A percentile compares a stretch with the other conserved stretches of the same genome.
Evolutionary conservation across 2,113 vertebrate genomes (phyloP).

Genomic region (Petrocephalus zakoni): DNA sequence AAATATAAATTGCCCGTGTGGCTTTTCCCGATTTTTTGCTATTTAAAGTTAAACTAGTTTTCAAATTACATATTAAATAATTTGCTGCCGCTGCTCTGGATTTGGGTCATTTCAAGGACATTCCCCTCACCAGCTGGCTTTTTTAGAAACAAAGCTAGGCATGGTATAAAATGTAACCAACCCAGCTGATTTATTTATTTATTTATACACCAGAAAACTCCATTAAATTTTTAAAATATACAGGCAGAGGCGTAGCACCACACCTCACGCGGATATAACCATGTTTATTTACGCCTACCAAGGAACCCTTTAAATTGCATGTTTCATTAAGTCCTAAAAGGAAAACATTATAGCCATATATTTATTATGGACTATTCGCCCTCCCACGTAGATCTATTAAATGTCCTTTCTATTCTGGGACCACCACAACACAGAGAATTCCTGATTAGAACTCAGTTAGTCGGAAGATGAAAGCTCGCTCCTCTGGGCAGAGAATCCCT

Average conservation of each 20-base stretch:
- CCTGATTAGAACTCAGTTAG: too few species aligned
- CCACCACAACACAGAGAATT: neutral
- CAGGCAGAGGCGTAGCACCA: neutral
- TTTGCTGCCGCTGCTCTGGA: neutral
- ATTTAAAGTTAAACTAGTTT: slow-evolving; percentile 8
- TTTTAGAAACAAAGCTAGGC: neutral
- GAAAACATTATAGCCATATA: neutral
- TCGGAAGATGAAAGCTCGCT: neutral
- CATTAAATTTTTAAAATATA: neutral
- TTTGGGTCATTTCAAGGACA: slow-evolving; percentile 8
- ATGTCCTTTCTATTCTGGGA: neutral
- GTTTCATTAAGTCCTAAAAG: slow-evolving; percentile 10
- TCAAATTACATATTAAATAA: neutral
- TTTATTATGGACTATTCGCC: neutral
- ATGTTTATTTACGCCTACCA: neutral
- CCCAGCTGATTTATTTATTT: neutral
- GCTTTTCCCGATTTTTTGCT: neutral
- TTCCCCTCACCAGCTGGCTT: neutral
- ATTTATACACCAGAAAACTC: neutral
- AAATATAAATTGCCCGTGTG: neutral
- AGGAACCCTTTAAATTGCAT: neutral
- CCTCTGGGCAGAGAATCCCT: neutral
- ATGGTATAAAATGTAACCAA: neutral
- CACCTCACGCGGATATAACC: neutral
- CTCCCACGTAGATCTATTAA: neutral